Evolutionary conservation across 1,140 invertebrate genomes (phyloP), one percentile per base, ranked within the genome.

Genomic region (Aethina tumida): DNA sequence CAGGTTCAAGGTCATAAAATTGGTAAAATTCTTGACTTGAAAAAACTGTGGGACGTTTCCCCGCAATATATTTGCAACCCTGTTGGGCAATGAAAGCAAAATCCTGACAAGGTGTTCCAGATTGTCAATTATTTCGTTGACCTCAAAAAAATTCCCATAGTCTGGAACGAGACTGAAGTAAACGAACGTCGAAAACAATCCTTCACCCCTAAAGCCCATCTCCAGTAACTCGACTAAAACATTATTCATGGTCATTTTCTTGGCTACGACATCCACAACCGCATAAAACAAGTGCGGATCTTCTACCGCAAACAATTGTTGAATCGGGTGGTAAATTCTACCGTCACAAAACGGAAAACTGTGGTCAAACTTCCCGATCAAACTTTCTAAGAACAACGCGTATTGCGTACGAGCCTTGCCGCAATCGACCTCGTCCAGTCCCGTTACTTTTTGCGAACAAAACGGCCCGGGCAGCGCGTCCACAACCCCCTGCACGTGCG

Each of bases 31-130:
- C n/a, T 70, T 60, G 0, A 65, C 57, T 0, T 63, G 56, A 53
- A 80, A 84, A n/a, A 67, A 63, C 21, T 70, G 60, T 0, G 73
- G 69, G 2, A 72, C 58, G 25, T 74, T 60, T 1, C 54, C 59
- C 26, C 74, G 53, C 5, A 77, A 41, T 43, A 66, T 69, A 55
- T 86, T 87, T 3, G 79, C 76, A 1, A 85, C 60, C 42, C 74
- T 59, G 45, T 65, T 73, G 0, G 82, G 82, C 29, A 85, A 44
- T 2, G 77, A 76, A 0, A 75, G 57, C 22, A 85, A 37, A 16
- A 74, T 50, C 51, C 82, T 77, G 0, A 81, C 60, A 10, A 67
- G 68, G 17, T 60, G 62, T 21, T 69, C 60, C 71, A 73, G 79
- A 8, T 35, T 53, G 55, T 58, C 26, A 5, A 43, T 16, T 25